Evolutionary conservation across 2,113 vertebrate genomes (phyloP), one percentile per base, ranked within the genome.

Genomic region (Catagonus wagneri): DNA sequence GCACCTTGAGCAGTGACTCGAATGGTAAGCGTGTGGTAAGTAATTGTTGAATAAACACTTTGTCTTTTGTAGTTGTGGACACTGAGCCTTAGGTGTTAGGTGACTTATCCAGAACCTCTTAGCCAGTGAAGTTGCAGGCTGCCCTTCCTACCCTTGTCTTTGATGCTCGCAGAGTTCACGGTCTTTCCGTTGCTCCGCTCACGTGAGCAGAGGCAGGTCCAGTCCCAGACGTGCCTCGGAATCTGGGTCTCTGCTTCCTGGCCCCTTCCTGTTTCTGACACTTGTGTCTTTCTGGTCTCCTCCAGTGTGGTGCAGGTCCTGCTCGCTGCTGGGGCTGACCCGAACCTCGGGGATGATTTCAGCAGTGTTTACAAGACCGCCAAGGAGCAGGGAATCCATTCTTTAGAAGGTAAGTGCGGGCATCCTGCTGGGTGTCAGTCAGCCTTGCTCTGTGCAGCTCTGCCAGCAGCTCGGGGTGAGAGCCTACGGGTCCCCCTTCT

Each of bases 291-390:
- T 94, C 92, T 96, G 76, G 71, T 97, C 96, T 94, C 19, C 93
- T 96, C 32, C 98, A 99, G 99, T 7, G 98, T 99, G 96, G 98
- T 99, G 84, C 99, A 99, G 97, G 97, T 98, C 74, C 98, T 99
- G 68, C 98, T 99, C 0, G 98, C 99, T 17, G 99, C 99, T 0
- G 99, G 99, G 0, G 99, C 99, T 0, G 99, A 99, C 90, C 99
- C 99, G 23, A 99, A 99, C 96, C 98, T 99, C 0, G 99, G 99
- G 0, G 99, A 99, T 8, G 97, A 99, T 78, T 99, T 99, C 98
- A 99, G 98, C 98, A 99, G 99, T 20, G 99, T 99, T 76, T 99
- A 99, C 19, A 99, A 99, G 97, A 99, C 98, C 0, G 99, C 99
- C 29, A 99, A 99, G 96, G 99, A 99, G 83, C 99, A 99, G 94